Base-by-base conservation (phyloP, 2,888 invertebrate genomes). In the Craniophora ligustri region DNA sequence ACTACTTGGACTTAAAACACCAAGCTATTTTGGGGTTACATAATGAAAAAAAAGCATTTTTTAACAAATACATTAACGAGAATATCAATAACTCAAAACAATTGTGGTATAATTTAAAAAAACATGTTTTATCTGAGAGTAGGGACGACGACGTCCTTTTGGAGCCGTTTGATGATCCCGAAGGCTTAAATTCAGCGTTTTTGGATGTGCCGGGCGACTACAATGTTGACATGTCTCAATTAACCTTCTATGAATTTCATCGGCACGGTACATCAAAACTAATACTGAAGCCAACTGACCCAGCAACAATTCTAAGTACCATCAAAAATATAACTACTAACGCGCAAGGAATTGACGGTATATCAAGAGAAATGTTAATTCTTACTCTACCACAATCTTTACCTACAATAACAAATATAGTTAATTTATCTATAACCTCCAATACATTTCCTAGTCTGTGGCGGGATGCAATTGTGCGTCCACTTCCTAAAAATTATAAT, bases 1-100 rank as follows among this genome's bases (percentile, higher is more conserved):
- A 48, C 10, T 58, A 51, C 8, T 18, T 32, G 10, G 30, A 44
- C 0, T n/a, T 53, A 23, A 58, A 58, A 13, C 19, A 21, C 2
- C 23, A 14, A 14, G 58, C 42, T n/a, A n/a, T n/a, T n/a, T n/a
- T n/a, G n/a, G 42, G 44, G 0, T 7, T 58, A 0, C 3, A 35
- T n/a, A 39, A 7, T 21, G n/a, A 48, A 58, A 58, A 57, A 42
- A 14, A 11, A 6, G 31, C 46, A 4, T 57, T 26, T 10, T 57
- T 47, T 21, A 21, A 4, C 1, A n/a, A 30, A 3, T 30, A 3
- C 6, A 30, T 11, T 2, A 21, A 21, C 3, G 13, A 6, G 4
- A 13, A 6, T 4, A 11, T 11, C 1, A 30, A 13, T 11, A 5
- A 30, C 6, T 11, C 30, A 1, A 30, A 11, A 5, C 6, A 4